phyloP scores from a whole-genome alignment of 2,797 vertebrate species.

The Lithobates sylvaticus region DNA sequence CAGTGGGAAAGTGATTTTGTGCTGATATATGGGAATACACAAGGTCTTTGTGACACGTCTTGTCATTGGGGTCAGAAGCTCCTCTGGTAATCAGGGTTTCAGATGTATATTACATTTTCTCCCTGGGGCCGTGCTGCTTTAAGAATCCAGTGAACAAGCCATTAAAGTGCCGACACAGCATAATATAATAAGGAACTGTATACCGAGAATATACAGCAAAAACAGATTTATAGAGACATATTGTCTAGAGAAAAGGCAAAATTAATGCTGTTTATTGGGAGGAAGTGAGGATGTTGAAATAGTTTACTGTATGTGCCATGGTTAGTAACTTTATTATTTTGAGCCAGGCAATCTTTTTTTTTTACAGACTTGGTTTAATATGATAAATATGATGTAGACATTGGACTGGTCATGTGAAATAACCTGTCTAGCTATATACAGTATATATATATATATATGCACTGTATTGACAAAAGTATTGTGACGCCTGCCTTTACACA shows the following conservation, averaged over 20 bases:
- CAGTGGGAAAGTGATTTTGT: not conserved
- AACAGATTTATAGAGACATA: not conserved
- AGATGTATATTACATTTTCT: not conserved
- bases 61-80: not conserved
- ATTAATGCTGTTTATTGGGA: not conserved
- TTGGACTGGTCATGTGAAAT: too few relatives aligned
- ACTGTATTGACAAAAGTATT: too few relatives aligned
- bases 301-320: not conserved
- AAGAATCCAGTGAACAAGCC: not conserved
- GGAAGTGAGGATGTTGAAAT: not conserved
- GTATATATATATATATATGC: too few relatives aligned
- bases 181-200: not conserved
- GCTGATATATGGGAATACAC: not conserved
- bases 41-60: not conserved
- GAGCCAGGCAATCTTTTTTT: too few relatives aligned
- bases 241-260: not conserved
- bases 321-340: not conserved
- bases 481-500: too few relatives aligned
- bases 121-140: not conserved
- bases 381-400: too few relatives aligned
- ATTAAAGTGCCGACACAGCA: not conserved
- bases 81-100: not conserved
- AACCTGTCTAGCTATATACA: too few relatives aligned
- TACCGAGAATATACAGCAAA: not conserved
- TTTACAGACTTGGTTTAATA: too few relatives aligned